Evolutionary conservation across 2,797 vertebrate species (phyloP).

Genomic region (Salarias fasciatus): DNA sequence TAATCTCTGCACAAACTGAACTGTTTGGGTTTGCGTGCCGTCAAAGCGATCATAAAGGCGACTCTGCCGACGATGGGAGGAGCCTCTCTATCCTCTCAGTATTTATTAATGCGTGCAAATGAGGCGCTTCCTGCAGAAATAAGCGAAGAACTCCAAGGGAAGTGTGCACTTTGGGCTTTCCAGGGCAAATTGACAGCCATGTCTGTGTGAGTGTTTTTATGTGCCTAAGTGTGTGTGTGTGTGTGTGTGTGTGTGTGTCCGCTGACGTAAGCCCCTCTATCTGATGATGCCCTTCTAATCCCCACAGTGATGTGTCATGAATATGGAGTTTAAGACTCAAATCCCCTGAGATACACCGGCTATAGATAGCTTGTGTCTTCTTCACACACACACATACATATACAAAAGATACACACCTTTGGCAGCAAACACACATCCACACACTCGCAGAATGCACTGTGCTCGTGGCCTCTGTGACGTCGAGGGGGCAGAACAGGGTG

Average conservation of each 20-base stretch:
- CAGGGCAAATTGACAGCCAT: constrained; percentile 21
- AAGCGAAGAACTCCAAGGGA: constrained; percentile 55
- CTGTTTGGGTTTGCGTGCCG: constrained; percentile 28
- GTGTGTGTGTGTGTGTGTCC: constrained; percentile 35
- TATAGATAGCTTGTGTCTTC: constrained; percentile 81
- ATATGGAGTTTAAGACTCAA: constrained; percentile 87
- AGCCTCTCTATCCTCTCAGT: constrained; percentile 5
- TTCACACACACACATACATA: constrained; percentile 33
- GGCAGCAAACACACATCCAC: no score
- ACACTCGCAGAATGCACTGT: constrained; percentile 36
- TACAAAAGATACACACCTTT: constrained; percentile 10
- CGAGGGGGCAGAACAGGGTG: constrained; percentile 39
- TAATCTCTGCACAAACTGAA: constrained; percentile 41
- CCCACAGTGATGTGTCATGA: constrained; percentile 88
- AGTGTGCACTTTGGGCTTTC: constrained; percentile 57
- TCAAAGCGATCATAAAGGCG: constrained; percentile 23
- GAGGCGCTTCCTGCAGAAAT: constrained; percentile 28
- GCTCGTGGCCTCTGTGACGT: constrained; percentile 58
- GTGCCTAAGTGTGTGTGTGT: constrained; percentile 30
- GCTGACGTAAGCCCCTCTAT: constrained; percentile 79
- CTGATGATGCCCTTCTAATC: constrained; percentile 85
- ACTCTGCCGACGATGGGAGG: neutral
- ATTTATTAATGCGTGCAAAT: constrained; percentile 14
- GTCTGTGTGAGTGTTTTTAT: constrained; percentile 34
- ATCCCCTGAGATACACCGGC: constrained; percentile 81